Evolutionary conservation across 2,888 invertebrate genomes (phyloP), one percentile per base, ranked within the genome.

Genomic region (Synergus gifuensis): DNA sequence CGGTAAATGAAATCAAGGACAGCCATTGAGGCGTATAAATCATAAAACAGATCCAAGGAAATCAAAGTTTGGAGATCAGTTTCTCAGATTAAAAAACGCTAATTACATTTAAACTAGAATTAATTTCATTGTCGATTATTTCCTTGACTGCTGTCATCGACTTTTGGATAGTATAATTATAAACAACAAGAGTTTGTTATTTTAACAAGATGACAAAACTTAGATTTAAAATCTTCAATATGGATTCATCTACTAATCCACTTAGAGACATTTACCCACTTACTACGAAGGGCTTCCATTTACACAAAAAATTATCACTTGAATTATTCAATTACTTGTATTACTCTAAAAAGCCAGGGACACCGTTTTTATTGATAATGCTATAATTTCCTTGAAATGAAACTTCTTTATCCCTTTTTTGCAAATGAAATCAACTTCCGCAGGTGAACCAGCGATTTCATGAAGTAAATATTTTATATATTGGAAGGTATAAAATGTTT

Each of bases 1-100:
- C 49, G 46, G 7, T 22, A 22, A 49, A 69, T 16, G 49, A 69
- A 69, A 69, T 69, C 69, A 69, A 69, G 69, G 69, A 22, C 16
- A 69, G 49, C 36, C 18, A 54, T 54, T 54, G 9, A 73, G n/a
- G 73, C 73, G 54, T 73, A 11, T 49, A 16, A 9, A 73, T 73
- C 73, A 54, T 54, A 49, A 54, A 73, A 73, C 54, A 73, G 54
- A 54, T 73, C 5, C 73, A 54, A 54, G 73, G 73, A 46, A 54
- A 73, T 28, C 36, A 54, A 73, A 54, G 28, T 11, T 22, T 36
- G 28, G 8, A 36, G 16, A n/a, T 2, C 9, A 11, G 4, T 54
- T 54, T 73, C n/a, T 67, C 22, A 9, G 9, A 66, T 44, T 18
- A 12, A 63, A 63, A 63, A 62, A n/a, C 36, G 12, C 36, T n/a